Evolutionary conservation across 2,113 vertebrate species (phyloP).

Genomic region (Myotis yumanensis): DNA sequence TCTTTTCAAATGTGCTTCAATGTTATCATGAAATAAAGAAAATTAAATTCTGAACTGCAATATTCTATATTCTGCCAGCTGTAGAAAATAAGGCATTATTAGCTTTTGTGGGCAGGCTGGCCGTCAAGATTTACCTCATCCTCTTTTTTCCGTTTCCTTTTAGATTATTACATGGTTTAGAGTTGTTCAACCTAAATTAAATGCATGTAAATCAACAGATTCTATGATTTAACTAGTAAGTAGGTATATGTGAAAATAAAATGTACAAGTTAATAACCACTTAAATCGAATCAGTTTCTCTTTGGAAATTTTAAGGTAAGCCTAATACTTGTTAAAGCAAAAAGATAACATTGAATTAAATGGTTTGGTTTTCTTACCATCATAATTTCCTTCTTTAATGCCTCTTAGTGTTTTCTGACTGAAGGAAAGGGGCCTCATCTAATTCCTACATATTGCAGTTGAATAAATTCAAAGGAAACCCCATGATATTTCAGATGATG

Average conservation of each 20-base stretch:
- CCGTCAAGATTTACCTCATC: background rate
- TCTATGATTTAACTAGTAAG: constrained; percentile 7
- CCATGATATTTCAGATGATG: constrained; percentile 30
- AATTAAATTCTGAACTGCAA: constrained; percentile 56
- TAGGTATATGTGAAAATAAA: constrained; percentile 54
- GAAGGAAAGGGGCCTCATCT: background rate
- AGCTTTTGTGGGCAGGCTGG: background rate
- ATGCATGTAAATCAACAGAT: constrained; percentile 16
- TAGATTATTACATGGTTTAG: background rate
- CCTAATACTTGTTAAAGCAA: background rate
- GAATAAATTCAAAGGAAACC: background rate
- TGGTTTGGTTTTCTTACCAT: background rate
- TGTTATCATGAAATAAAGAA: constrained; percentile 60
- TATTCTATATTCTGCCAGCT: constrained; percentile 1
- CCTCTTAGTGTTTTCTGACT: background rate
- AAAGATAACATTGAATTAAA: constrained; percentile 19
- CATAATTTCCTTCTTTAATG: background rate
- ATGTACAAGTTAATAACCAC: constrained; percentile 37
- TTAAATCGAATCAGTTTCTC: constrained; percentile 51
- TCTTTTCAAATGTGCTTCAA: constrained; percentile 64
- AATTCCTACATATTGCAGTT: constrained; percentile 21
- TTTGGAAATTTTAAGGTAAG: constrained; percentile 34
- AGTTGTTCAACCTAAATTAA: constrained; percentile 11
- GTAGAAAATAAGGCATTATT: constrained; percentile 23
- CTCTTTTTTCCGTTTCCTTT: background rate